Evolutionary conservation across 2,888 invertebrate species (phyloP).

Genomic region (Thalpophila matura): DNA sequence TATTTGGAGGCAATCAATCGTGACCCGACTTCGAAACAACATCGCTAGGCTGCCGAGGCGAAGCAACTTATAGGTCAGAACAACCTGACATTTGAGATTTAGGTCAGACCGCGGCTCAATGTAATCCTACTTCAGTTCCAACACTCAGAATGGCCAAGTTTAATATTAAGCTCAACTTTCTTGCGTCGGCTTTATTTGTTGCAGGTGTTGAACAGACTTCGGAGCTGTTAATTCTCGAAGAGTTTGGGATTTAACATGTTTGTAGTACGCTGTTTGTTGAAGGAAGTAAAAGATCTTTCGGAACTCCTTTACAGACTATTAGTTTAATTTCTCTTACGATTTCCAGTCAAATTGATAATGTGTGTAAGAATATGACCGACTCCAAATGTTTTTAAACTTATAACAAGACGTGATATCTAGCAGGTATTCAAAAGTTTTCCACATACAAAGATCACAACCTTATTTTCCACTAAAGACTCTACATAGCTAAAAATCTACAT

Average conservation of each 20-base stretch:
- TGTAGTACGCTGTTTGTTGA: constrained; percentile 10
- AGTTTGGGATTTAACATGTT: constrained; percentile 31
- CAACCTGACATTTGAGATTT: constrained; percentile 71
- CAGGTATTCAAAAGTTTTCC: no score
- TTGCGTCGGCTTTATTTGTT: constrained; percentile 45
- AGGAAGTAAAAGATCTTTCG: background rate
- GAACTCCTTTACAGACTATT: background rate
- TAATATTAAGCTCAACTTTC: constrained; percentile 65
- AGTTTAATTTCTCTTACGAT: background rate
- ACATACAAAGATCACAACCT: no score
- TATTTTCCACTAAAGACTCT: background rate
- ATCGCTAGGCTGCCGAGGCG: constrained; percentile 37
- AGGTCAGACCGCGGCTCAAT: constrained; percentile 69
- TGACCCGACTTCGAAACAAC: constrained; percentile 57
- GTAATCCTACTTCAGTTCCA: constrained; percentile 67
- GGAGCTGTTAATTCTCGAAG: constrained; percentile 18
- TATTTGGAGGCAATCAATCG: constrained; percentile 57
- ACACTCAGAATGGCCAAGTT: constrained; percentile 67
- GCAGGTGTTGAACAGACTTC: constrained; percentile 28
- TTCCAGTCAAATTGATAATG: no score
- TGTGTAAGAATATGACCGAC: no score
- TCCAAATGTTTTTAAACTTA: background rate
- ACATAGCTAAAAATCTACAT: background rate
- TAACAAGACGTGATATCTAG: no score
- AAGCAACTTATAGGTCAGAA: constrained; percentile 63